Evolutionary conservation across 1,140 invertebrate species (phyloP).

Genomic region (Condylostylus longicornis): DNA sequence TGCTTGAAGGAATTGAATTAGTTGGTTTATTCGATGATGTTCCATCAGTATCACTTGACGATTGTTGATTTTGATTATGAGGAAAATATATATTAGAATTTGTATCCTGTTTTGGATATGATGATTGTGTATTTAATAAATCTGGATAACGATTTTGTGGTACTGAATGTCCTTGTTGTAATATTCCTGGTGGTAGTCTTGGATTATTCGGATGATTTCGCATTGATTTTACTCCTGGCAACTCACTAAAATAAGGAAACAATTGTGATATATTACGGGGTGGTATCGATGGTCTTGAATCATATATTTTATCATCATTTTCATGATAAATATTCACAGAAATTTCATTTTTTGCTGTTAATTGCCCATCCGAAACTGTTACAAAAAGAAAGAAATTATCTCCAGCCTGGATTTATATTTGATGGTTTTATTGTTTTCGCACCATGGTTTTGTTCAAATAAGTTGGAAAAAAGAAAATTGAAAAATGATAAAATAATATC

Average conservation of each 20-base stretch:
- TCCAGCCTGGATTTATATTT: conserved; percentile 50
- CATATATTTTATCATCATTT: conserved; percentile 12
- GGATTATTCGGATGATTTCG: conserved; percentile 18
- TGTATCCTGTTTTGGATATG: background rate
- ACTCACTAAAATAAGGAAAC: conserved; percentile 17
- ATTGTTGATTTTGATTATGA: conserved; percentile 4
- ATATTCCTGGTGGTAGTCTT: conserved; percentile 10
- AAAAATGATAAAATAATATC: too few species aligned
- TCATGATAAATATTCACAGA: conserved; percentile 43
- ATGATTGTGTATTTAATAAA: background rate
- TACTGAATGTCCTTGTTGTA: too few species aligned
- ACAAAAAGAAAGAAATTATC: conserved; percentile 53
- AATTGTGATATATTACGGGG: conserved; percentile 25
- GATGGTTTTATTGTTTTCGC: too few species aligned
- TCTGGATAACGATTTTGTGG: background rate
- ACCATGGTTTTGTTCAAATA: too few species aligned
- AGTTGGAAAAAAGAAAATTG: too few species aligned
- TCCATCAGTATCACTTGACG: background rate
- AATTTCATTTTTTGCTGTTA: conserved; percentile 54
- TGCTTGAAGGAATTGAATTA: background rate
- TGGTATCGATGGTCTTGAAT: conserved; percentile 13
- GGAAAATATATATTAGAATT: background rate
- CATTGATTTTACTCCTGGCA: conserved; percentile 22
- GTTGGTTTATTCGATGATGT: too few species aligned
- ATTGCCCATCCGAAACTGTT: conserved; percentile 48